Percentiles rank a stretch among this genome's conserved stretches.
phyloP scores from a whole-genome alignment of 1,140 invertebrate genomes.

The Latrodectus geometricus region DNA sequence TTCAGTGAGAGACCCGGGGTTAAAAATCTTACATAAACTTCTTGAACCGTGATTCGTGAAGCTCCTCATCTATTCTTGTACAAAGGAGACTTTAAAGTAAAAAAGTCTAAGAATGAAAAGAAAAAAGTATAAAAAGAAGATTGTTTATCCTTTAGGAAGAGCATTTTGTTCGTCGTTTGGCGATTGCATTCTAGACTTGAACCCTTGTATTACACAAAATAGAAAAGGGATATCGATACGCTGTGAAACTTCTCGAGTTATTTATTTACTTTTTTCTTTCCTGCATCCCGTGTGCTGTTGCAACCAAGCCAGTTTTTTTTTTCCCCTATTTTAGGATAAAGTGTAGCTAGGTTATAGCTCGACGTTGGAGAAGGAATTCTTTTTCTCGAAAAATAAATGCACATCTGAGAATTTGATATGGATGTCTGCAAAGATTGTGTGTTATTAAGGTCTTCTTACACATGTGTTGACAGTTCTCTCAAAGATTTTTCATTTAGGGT shows the following conservation, averaged over 20 bases:
- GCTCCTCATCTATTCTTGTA: neutral
- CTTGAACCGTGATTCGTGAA: slow-evolving; percentile 7
- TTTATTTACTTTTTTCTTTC: slow-evolving; percentile 11
- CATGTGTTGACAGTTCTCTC: too few species aligned
- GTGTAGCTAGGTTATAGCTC: too few species aligned
- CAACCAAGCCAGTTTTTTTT: too few species aligned
- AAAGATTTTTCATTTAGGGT: too few species aligned
- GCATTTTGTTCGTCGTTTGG: slow-evolving; percentile 2
- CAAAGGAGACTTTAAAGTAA: slow-evolving; percentile 20
- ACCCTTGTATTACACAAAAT: slow-evolving; percentile 18
- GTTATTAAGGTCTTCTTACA: too few species aligned
- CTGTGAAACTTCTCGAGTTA: slow-evolving; percentile 7
- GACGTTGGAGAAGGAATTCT: too few species aligned
- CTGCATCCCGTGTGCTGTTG: too few species aligned
- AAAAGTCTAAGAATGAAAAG: neutral
- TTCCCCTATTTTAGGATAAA: too few species aligned
- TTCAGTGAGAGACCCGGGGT: neutral
- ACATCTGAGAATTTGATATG: too few species aligned
- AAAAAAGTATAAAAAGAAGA: neutral
- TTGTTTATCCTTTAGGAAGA: slow-evolving; percentile 28
- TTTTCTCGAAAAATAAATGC: too few species aligned
- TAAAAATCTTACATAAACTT: slow-evolving; percentile 53
- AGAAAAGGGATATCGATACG: slow-evolving; percentile 26
- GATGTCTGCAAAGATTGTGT: too few species aligned
- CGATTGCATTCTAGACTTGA: neutral